Percentiles rank a stretch among this genome's conserved stretches.
These are phyloP conservation scores for Alethe castanea DNA, from an alignment of 2,113 vertebrate genomes.

Conservation along the genomic window DNA sequence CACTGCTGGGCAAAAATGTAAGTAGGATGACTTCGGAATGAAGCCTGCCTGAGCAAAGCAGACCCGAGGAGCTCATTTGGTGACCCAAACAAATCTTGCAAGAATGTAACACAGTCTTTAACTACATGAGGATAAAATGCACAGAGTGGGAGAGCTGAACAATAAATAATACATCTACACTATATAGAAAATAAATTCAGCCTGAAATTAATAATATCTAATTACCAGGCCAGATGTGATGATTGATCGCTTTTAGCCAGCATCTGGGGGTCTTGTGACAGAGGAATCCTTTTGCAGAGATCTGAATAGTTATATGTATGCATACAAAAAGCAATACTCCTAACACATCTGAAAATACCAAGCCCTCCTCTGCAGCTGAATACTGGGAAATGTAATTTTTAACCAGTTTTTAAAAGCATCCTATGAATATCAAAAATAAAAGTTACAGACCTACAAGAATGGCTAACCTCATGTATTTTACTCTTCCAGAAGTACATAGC, in stretches of 20 bases:
- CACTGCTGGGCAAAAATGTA: neutral
- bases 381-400: neutral
- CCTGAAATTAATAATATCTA: neutral
- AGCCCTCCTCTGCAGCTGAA: conserved; percentile 23
- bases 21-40: neutral
- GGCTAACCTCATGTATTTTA: neutral
- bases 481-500: neutral
- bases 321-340: neutral
- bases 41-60: neutral
- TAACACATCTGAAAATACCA: neutral
- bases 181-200: neutral
- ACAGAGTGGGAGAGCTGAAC: neutral
- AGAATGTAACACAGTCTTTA: neutral
- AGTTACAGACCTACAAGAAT: neutral
- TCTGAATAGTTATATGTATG: neutral
- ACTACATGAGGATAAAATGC: neutral
- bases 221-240: neutral
- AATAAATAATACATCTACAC: neutral
- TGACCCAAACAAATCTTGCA: neutral
- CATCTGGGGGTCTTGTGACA: neutral
- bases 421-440: neutral
- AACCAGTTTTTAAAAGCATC: neutral
- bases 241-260: neutral
- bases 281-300: neutral
- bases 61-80: neutral